Evolutionary conservation across 2,888 invertebrate species (phyloP), one percentile per base, ranked within the genome.

Genomic region (Agrypnus murinus): DNA sequence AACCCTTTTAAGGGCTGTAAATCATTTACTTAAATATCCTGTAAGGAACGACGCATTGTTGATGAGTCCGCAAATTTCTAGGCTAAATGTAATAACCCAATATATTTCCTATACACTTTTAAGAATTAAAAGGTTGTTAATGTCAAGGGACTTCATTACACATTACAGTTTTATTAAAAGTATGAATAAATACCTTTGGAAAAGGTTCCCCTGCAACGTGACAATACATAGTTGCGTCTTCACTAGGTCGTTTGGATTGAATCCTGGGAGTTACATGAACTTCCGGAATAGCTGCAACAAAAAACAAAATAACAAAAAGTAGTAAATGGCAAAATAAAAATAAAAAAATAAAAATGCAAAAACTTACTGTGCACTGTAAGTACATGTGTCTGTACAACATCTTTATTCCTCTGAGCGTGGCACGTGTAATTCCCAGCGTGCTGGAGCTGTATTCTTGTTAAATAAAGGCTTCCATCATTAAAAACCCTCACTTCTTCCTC

Each of bases 351-450:
- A 38, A 8, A 10, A 10, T 6, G 8, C 19, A 17, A 60, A 32
- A 46, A 87, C 92, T 89, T 85, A 93, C 93, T 92, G 83, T 92
- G 91, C 36, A 93, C 92, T 34, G 90, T 91, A 40, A 93, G 88
- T 40, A 92, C 87, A 82, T 93, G 93, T 6, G 92, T 92, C 83
- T 93, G 93, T 53, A 92, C 90, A 55, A 93, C 90, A 77, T 91
- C 91, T 71, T 90, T 89, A 84, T 93, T 92, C 71, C 91, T 87
- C 75, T 91, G 89, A 15, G 93, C 92, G 81, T 92, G 91, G 80
- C 93, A 93, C 1, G 92, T 92, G 84, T 93, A 93, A 87, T 93
- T 93, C 17, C 93, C 93, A 53, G 92, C 91, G 83, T 93, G 92
- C 71, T 92, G 89, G 55, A 93, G 87, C 79, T 92, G 92, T 70